Conservation (phyloP, 2,797 vertebrate genomes). For the Labeo calbasu region DNA sequence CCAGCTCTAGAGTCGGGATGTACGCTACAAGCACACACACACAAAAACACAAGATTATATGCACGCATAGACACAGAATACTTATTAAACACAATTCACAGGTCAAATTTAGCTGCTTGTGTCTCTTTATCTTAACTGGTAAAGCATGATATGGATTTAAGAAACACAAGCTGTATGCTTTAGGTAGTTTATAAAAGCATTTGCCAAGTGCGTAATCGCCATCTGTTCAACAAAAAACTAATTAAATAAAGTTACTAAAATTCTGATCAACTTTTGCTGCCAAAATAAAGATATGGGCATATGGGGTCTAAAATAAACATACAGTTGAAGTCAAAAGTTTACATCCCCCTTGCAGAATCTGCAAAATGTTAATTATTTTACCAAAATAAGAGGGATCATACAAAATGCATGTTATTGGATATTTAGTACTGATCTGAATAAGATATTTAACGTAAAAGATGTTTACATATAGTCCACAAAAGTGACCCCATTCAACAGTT, state of each 20-base stretch:
- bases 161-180: neutral
- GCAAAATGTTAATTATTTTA: too few relatives aligned
- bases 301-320: neutral
- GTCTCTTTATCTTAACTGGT: neutral
- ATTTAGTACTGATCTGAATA: too few relatives aligned
- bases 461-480: too few relatives aligned
- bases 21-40: constrained; percentile 45
- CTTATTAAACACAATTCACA: neutral
- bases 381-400: too few relatives aligned
- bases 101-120: neutral
- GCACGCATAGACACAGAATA: constrained; percentile 1
- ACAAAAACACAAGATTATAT: constrained; percentile 26
- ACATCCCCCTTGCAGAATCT: too few relatives aligned
- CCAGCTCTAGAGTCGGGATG: constrained; percentile 84
- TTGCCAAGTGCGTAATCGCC: neutral
- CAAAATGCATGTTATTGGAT: too few relatives aligned
- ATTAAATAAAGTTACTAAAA: neutral
- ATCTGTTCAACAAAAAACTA: neutral
- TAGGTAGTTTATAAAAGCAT: neutral
- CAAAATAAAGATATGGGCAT: neutral
- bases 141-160: neutral
- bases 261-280: neutral
- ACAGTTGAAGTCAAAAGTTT: too few relatives aligned
- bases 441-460: too few relatives aligned
- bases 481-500: too few relatives aligned